Conservation (phyloP, 2,113 vertebrate species). For the rat (Rattus norvegicus) region GRCr8 NC_086023.1:54646501-54647000, state of each 20-base stretch:
- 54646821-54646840: background rate
- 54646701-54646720: background rate
- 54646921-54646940: too few species aligned
- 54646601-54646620: background rate
- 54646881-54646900: too few species aligned
- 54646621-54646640: background rate
- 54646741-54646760: background rate
- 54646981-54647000: background rate
- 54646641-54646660: background rate
- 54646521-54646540: background rate
- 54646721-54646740: background rate
- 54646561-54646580: background rate
- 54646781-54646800: background rate
- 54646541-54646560: background rate
- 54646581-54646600: background rate
- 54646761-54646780: background rate
- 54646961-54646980: too few species aligned
- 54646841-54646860: background rate
- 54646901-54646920: too few species aligned
- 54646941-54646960: too few species aligned
- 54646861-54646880: background rate
- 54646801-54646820: background rate
- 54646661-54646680: background rate
- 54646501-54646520: background rate
- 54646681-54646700: background rate